A percentile compares a stretch with the other conserved stretches of the same genome.
These are phyloP conservation scores for Anadara kagoshimensis DNA, from an alignment of 1,140 invertebrate species.

Conservation along the genomic window DNA sequence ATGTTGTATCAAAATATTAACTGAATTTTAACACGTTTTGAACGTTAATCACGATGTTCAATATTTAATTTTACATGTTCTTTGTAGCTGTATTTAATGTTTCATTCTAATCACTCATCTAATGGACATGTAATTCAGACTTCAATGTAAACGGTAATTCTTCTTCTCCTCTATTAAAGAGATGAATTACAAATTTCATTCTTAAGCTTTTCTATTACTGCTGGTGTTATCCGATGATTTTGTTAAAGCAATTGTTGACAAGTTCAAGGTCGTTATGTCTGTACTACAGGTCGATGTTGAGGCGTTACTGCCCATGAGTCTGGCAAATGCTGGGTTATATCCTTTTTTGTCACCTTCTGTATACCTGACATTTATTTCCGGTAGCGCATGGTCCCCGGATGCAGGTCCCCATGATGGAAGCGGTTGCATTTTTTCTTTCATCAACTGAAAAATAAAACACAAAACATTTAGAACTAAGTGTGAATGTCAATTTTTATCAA, in stretches of 20 bases:
- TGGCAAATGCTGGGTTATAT: slow-evolving; percentile 33
- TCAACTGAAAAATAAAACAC: slow-evolving; percentile 32
- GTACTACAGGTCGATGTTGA: slow-evolving; percentile 28
- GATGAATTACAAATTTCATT: too few relatives aligned
- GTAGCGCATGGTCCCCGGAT: slow-evolving; percentile 34
- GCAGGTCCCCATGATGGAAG: slow-evolving; percentile 52
- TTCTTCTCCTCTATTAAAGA: too few relatives aligned
- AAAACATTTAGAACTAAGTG: neutral
- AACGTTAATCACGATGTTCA: too few relatives aligned
- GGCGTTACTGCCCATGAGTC: slow-evolving; percentile 32
- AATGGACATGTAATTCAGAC: too few relatives aligned
- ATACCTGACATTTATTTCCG: slow-evolving; percentile 18
- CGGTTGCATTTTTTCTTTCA: slow-evolving; percentile 43
- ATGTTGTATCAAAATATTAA: too few relatives aligned
- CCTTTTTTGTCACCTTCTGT: neutral
- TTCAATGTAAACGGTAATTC: too few relatives aligned
- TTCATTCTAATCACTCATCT: too few relatives aligned
- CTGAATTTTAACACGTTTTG: too few relatives aligned
- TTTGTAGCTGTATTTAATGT: too few relatives aligned
- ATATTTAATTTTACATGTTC: too few relatives aligned
- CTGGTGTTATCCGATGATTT: too few relatives aligned
- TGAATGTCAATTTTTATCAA: neutral
- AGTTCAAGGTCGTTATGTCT: slow-evolving; percentile 10
- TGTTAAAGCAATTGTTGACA: neutral
- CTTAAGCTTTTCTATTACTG: too few relatives aligned